Evolutionary conservation across 2,113 vertebrate genomes (phyloP), one percentile per base, ranked within the genome.

Genomic region (Hucho hucho): DNA sequence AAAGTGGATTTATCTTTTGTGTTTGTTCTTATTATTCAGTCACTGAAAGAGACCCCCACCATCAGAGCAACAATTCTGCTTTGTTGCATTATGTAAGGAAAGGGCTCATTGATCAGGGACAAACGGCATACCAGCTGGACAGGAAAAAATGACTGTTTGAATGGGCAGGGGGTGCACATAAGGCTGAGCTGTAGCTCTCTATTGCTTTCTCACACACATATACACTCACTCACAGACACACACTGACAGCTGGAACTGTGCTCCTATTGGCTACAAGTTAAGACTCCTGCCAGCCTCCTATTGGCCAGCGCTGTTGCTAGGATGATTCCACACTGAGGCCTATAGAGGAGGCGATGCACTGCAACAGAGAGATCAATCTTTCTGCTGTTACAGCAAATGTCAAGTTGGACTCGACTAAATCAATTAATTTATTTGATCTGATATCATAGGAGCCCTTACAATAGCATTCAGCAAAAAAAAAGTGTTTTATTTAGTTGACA

Each of bases 251-350:
- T 77, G 73, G 72, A 75, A 70, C 47, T 69, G 14, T 1, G 6
- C 46, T 85, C 66, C 73, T 32, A 79, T 83, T 80, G 81, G 79
- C 73, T 74, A 29, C n/a, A 56, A 53, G 72, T 82, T 72, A 56
- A 75, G 75, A 6, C 73, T 61, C 64, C 25, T 69, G 29, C 28
- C 12, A 13, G 47, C 65, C 66, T 76, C 26, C 47, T 26, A 82
- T 86, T 86, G 72, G 82, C 80, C 56, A 76, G 9, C 6, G 18
- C 71, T 82, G 85, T 86, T 86, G 82, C 82, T 75, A 72, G 85
- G 82, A 64, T 77, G 81, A 68, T 29, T 82, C 65, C 67, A 63
- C 68, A 69, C 20, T 37, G 24, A 63, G 69, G 28, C 53, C 66
- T 61, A 69, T n/a, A 74, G 79, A 68, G 70, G 73, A 65, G 79